Conservation (phyloP, 1,140 invertebrate genomes). For the Drosophila novamexicana region DNA sequence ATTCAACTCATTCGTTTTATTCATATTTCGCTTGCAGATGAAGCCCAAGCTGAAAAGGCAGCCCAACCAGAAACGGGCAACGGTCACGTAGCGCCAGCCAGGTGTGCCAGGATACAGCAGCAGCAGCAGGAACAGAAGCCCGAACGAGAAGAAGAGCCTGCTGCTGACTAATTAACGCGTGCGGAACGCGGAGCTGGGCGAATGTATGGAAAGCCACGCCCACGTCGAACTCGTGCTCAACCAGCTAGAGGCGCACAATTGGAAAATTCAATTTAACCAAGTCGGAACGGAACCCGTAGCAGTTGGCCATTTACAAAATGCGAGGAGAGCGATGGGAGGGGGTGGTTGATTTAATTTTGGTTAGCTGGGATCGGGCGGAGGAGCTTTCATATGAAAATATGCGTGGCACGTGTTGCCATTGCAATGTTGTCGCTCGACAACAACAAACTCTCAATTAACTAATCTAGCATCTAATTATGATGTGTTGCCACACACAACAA, state of each 20-base stretch:
- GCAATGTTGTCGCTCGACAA: no score
- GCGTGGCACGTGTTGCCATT: no score
- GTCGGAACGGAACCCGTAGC: slow-evolving; percentile 34
- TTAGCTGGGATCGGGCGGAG: no score
- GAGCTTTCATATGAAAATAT: no score
- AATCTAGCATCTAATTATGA: no score
- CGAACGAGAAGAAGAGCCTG: not conserved
- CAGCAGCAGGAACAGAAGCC: not conserved
- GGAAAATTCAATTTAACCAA: slow-evolving; percentile 71
- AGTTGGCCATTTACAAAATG: slow-evolving; percentile 15
- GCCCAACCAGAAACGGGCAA: not conserved
- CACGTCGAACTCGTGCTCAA: not conserved
- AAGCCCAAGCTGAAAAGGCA: slow-evolving; percentile 6
- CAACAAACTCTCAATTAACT: no score
- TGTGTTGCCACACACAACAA: no score
- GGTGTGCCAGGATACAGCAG: slow-evolving; percentile 15
- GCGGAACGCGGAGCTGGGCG: slow-evolving; percentile 29
- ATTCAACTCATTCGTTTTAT: slow-evolving; percentile 47
- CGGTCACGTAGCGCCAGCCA: slow-evolving; percentile 36
- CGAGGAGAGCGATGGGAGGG: no score
- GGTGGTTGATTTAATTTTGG: no score
- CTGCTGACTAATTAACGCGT: slow-evolving; percentile 62
- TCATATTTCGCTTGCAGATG: slow-evolving; percentile 51
- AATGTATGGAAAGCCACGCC: slow-evolving; percentile 58
- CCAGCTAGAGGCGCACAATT: slow-evolving; percentile 9